A percentile compares a stretch with the other conserved stretches of the same genome.
Evolutionary conservation across 2,888 invertebrate species (phyloP).

Genomic region (Cheilosia soror): DNA sequence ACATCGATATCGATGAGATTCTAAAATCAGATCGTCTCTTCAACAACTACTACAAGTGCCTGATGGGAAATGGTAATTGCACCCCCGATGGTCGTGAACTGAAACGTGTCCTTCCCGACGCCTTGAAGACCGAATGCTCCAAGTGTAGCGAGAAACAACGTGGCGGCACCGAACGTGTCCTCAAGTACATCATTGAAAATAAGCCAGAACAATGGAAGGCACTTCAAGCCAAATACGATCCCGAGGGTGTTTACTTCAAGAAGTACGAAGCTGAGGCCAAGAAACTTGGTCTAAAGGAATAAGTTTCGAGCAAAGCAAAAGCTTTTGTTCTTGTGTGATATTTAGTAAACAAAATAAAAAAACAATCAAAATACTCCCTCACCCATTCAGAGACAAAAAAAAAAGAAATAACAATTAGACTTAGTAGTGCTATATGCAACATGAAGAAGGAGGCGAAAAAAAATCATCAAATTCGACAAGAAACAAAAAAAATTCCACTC

Average conservation of each 20-base stretch:
- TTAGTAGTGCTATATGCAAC: constrained; percentile 49
- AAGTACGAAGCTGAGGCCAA: constrained; percentile 87
- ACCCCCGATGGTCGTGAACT: constrained; percentile 88
- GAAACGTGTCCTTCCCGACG: constrained; percentile 90
- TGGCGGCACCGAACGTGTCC: constrained; percentile 87
- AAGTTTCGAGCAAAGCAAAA: constrained; percentile 52
- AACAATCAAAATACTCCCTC: constrained; percentile 60
- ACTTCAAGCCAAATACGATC: constrained; percentile 88
- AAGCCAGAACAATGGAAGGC: constrained; percentile 87
- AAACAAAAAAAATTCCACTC: constrained; percentile 1
- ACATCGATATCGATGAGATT: constrained; percentile 87
- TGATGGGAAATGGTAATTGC: constrained; percentile 87
- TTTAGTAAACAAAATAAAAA: constrained; percentile 45
- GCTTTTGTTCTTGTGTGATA: constrained; percentile 57
- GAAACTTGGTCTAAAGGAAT: constrained; percentile 83
- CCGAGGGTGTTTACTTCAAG: constrained; percentile 87
- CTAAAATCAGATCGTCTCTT: constrained; percentile 87
- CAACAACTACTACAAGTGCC: constrained; percentile 87
- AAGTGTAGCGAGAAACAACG: constrained; percentile 89
- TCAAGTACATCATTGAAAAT: constrained; percentile 87
- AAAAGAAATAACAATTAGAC: constrained; percentile 65
- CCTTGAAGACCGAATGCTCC: constrained; percentile 87
- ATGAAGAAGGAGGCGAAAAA: constrained; percentile 27
- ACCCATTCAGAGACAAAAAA: constrained; percentile 35
- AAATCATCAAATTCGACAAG: constrained; percentile 23